phyloP scores from a whole-genome alignment of 1,140 invertebrate genomes.

The Megathymus violae region DNA sequence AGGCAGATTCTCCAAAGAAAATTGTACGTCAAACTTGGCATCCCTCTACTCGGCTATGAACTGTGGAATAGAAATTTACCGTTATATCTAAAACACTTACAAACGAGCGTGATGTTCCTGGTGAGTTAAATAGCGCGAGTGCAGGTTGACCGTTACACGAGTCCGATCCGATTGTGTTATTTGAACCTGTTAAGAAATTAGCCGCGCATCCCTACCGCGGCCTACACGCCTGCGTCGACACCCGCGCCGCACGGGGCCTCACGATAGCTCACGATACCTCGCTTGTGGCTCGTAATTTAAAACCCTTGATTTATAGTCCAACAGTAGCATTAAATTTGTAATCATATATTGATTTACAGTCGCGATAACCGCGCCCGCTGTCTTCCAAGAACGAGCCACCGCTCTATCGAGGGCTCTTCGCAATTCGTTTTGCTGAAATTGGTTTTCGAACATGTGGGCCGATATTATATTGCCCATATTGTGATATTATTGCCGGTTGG shows the following conservation, averaged over 20 bases:
- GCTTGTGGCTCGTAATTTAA: conserved; percentile 79
- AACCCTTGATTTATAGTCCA: conserved; percentile 80
- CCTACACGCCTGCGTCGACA: conserved; percentile 60
- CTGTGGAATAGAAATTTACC: too few species aligned
- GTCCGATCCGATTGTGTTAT: conserved; percentile 2
- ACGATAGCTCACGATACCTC: conserved; percentile 63
- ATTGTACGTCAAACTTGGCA: too few species aligned
- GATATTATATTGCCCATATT: conserved; percentile 45
- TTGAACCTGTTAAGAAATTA: conserved; percentile 21
- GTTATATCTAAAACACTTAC: too few species aligned
- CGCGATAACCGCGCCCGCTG: conserved; percentile 74
- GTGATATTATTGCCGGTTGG: conserved; percentile 39
- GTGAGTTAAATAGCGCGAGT: too few species aligned
- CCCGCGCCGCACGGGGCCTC: conserved; percentile 76
- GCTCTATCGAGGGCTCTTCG: conserved; percentile 54
- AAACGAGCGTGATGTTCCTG: too few species aligned
- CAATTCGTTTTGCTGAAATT: conserved; percentile 63
- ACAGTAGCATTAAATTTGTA: conserved; percentile 84
- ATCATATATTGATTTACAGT: conserved; percentile 83
- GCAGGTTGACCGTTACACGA: too few species aligned
- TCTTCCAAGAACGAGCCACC: conserved; percentile 64
- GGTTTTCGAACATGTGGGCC: conserved; percentile 56
- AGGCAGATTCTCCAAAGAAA: too few species aligned
- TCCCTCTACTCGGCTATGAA: too few species aligned
- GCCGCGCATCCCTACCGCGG: conserved; percentile 11